Conservation (phyloP, 2,113 vertebrate genomes). For the Vulpes vulpes region DNA sequence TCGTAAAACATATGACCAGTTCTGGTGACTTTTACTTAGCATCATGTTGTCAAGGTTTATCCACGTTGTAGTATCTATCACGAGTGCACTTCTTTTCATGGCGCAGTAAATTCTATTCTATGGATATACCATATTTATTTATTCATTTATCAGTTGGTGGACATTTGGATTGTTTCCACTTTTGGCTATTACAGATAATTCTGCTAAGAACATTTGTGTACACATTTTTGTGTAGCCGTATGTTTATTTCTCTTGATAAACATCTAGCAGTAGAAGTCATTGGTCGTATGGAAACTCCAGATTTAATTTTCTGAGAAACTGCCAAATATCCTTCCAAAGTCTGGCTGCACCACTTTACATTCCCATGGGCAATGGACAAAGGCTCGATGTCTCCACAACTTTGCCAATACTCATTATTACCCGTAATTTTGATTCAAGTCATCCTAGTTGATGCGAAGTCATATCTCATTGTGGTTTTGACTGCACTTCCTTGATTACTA, state of each 20-base stretch:
- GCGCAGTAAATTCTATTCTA: background rate
- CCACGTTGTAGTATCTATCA: background rate
- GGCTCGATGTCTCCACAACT: background rate
- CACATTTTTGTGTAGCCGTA: background rate
- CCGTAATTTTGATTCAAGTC: background rate
- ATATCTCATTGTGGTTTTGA: background rate
- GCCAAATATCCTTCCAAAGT: background rate
- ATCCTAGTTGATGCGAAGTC: background rate
- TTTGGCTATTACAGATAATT: background rate
- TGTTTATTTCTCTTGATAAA: background rate
- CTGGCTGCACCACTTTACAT: background rate
- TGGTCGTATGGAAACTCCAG: background rate
- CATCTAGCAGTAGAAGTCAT: background rate
- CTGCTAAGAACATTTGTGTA: background rate
- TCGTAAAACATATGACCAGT: background rate
- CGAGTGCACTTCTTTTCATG: background rate
- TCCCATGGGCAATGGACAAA: background rate
- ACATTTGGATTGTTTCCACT: background rate
- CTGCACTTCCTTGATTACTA: background rate
- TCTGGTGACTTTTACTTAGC: background rate
- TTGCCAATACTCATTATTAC: background rate
- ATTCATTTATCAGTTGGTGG: background rate
- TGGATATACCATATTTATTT: background rate
- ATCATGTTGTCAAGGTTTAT: background rate
- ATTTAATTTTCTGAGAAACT: conserved; percentile 1